Percentiles rank a stretch among this genome's conserved stretches.
phyloP scores from a whole-genome alignment of 2,797 vertebrate species.

The Pempheris klunzingeri region DNA sequence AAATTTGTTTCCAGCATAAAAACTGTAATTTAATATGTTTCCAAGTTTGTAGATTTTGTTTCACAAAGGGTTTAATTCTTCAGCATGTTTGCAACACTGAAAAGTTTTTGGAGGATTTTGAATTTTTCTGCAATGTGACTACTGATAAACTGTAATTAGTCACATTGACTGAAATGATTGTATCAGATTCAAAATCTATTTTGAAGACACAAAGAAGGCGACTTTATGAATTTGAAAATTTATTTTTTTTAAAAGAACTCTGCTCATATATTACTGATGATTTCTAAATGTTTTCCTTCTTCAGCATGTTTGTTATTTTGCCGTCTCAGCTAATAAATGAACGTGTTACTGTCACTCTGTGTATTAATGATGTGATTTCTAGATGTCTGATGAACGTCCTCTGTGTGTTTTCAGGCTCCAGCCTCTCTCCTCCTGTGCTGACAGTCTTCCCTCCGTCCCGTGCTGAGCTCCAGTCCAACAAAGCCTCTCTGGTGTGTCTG shows the following conservation, averaged over 20 bases:
- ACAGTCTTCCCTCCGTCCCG: slow-evolving; percentile 74
- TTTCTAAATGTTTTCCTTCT: neutral
- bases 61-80: too few relatives aligned
- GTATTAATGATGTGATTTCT: neutral
- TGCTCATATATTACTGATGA: too few relatives aligned
- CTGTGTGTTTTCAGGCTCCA: slow-evolving; percentile 46
- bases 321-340: neutral
- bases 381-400: neutral
- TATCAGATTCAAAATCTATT: too few relatives aligned
- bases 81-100: neutral
- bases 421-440: slow-evolving; percentile 62
- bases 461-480: slow-evolving; percentile 63
- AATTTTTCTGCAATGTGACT: too few relatives aligned
- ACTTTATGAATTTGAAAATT: too few relatives aligned
- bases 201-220: too few relatives aligned
- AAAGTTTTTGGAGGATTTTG: too few relatives aligned
- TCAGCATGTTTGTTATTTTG: neutral
- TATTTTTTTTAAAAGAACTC: too few relatives aligned
- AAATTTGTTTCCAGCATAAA: neutral
- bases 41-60: too few relatives aligned
- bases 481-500: slow-evolving; percentile 71
- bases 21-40: too few relatives aligned
- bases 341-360: neutral
- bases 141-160: too few relatives aligned
- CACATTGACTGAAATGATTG: too few relatives aligned